Conservation (phyloP, 2,113 vertebrate genomes). For the Phoenicopterus ruber region DNA sequence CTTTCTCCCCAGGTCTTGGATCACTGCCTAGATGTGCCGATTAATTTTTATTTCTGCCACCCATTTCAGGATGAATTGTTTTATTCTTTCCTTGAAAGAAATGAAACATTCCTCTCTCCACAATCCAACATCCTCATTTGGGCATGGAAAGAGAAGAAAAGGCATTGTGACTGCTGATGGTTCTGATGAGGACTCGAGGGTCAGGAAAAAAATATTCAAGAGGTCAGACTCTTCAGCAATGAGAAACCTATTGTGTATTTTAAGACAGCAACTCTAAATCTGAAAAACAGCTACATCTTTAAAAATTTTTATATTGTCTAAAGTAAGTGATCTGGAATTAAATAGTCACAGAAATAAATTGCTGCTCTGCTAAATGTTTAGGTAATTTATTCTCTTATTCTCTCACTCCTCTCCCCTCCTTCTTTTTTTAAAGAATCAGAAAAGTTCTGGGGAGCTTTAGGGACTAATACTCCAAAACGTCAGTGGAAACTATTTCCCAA, state of each 20-base stretch:
- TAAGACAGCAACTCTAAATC: neutral
- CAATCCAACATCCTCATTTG: neutral
- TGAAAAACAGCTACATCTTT: neutral
- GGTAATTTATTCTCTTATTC: neutral
- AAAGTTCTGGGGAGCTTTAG: neutral
- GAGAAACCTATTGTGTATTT: neutral
- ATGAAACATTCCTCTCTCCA: neutral
- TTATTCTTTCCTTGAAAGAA: slow-evolving; percentile 24
- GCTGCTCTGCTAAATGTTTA: neutral
- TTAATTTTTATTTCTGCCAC: slow-evolving; percentile 8
- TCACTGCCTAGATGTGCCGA: neutral
- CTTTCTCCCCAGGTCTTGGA: neutral
- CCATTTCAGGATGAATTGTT: neutral
- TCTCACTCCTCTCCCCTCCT: no score
- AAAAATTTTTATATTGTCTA: neutral
- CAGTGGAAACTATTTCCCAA: neutral
- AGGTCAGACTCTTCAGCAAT: neutral
- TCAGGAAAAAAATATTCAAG: neutral
- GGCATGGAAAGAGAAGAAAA: neutral
- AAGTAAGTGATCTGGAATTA: neutral
- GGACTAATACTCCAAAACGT: neutral
- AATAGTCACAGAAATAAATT: neutral
- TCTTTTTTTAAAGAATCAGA: neutral
- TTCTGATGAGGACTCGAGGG: neutral
- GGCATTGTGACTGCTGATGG: neutral